A percentile compares a stretch with the other conserved stretches of the same genome.
These are phyloP conservation scores for Tipula lateralis DNA, from an alignment of 2,888 invertebrate genomes.

Conservation along the genomic window DNA sequence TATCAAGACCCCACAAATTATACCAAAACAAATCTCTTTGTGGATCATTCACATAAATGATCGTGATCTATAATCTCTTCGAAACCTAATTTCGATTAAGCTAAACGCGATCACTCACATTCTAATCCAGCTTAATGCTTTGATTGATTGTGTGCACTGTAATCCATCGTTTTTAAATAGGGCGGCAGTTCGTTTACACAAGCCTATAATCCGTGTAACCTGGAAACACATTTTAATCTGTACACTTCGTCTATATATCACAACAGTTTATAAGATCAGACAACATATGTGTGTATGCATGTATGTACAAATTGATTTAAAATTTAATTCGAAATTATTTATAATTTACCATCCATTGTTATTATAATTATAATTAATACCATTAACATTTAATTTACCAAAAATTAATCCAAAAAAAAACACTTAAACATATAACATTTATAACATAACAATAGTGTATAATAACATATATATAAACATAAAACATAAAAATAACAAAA, in stretches of 20 bases:
- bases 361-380: not conserved
- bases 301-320: not conserved
- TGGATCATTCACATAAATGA: no score
- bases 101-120: not conserved
- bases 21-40: no score
- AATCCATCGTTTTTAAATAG: not conserved
- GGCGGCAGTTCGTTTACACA: not conserved
- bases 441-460: not conserved
- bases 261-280: not conserved
- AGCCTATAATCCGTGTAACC: not conserved
- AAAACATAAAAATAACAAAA: not conserved
- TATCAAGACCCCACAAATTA: no score
- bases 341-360: slow-evolving; percentile 19
- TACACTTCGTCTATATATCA: not conserved
- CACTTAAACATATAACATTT: not conserved
- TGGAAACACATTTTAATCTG: not conserved
- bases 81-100: no score
- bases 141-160: not conserved
- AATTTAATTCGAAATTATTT: not conserved
- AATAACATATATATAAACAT: not conserved
- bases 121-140: not conserved
- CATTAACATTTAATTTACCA: not conserved
- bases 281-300: not conserved
- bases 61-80: no score
- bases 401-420: not conserved